phyloP scores from a whole-genome alignment of 2,888 invertebrate species.

The Automeris io region DNA sequence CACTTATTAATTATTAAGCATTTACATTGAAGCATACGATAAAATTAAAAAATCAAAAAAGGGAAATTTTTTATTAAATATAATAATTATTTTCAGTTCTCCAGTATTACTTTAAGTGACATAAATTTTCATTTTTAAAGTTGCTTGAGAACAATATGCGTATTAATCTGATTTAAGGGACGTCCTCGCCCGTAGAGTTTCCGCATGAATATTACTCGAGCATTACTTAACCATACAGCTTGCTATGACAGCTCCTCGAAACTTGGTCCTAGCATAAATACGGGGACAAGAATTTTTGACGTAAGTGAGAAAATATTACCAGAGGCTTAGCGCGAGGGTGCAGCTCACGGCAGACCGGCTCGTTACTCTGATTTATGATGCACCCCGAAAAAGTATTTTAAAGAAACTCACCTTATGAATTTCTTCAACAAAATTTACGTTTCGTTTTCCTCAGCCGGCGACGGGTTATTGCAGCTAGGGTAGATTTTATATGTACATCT shows the following conservation, averaged over 20 bases:
- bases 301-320: slow-evolving; percentile 76
- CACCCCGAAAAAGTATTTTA: slow-evolving; percentile 53
- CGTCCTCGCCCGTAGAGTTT: slow-evolving; percentile 1
- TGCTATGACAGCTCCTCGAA: slow-evolving; percentile 53
- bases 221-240: slow-evolving; percentile 38
- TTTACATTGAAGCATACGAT: no score
- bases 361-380: slow-evolving; percentile 72
- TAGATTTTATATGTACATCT: background rate
- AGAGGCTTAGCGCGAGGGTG: slow-evolving; percentile 66
- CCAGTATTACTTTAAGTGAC: no score
- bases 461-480: slow-evolving; percentile 24
- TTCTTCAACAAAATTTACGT: slow-evolving; percentile 25
- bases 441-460: slow-evolving; percentile 27
- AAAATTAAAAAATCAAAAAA: no score
- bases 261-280: slow-evolving; percentile 57
- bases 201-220: slow-evolving; percentile 23
- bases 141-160: background rate
- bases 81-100: no score
- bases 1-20: no score
- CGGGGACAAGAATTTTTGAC: slow-evolving; percentile 68
- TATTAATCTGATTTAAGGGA: slow-evolving; percentile 11
- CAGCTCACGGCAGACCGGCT: slow-evolving; percentile 65
- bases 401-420: slow-evolving; percentile 54
- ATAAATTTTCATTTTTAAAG: no score
- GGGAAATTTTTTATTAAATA: no score